Percentiles rank a stretch among this genome's conserved stretches.
These are phyloP conservation scores for Zophobas atratus DNA, from an alignment of 1,140 invertebrate genomes.

Conservation along the genomic window DNA sequence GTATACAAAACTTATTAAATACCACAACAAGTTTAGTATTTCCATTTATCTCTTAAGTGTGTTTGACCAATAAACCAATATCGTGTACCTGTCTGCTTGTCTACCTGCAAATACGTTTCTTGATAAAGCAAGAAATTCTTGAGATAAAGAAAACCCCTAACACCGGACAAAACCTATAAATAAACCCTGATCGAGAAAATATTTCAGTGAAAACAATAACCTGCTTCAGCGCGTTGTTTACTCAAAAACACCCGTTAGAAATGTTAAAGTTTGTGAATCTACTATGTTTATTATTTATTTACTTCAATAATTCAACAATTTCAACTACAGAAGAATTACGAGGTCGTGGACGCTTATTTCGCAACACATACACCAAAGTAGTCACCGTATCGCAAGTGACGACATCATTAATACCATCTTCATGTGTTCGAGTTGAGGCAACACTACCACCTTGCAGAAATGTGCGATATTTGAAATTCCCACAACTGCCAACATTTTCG, in stretches of 20 bases:
- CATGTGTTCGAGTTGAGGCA: constrained; percentile 62
- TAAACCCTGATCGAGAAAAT: background rate
- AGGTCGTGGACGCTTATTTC: constrained; percentile 9
- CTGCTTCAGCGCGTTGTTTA: background rate
- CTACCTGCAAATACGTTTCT: constrained; percentile 2
- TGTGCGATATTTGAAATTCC: constrained; percentile 62
- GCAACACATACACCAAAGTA: constrained; percentile 58
- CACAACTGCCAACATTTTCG: constrained; percentile 51
- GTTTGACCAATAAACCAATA: background rate
- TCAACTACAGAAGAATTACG: background rate
- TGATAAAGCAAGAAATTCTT: background rate
- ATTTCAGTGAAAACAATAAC: too few relatives aligned
- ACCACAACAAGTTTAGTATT: too few relatives aligned
- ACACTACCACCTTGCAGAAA: constrained; percentile 62
- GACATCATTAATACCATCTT: constrained; percentile 61
- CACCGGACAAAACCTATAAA: constrained; percentile 1
- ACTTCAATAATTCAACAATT: background rate
- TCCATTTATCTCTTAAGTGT: too few relatives aligned
- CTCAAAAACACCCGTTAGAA: background rate
- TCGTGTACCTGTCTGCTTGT: background rate
- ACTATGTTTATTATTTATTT: background rate
- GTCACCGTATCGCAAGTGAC: constrained; percentile 55
- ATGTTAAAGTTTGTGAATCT: too few relatives aligned
- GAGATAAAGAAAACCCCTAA: constrained; percentile 6
- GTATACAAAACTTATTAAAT: too few relatives aligned